Conservation (phyloP, 2,888 invertebrate genomes). For the Hylaea fasciaria region DNA sequence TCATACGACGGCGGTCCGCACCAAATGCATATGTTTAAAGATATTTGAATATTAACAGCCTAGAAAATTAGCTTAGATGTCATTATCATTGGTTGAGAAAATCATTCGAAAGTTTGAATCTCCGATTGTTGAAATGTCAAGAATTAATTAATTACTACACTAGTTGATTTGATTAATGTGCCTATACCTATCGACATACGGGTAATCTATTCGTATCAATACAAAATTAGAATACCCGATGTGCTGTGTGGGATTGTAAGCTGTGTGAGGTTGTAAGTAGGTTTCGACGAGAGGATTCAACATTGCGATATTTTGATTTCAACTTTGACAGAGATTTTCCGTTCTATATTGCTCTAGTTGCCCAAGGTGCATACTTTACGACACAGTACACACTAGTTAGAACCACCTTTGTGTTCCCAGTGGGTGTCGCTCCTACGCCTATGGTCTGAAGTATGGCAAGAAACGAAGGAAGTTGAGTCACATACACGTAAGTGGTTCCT, state of each 20-base stretch:
- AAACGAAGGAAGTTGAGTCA: constrained; percentile 68
- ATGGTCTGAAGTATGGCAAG: constrained; percentile 5
- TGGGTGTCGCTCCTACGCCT: constrained; percentile 19
- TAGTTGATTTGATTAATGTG: constrained; percentile 65
- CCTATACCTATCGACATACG: constrained; percentile 61
- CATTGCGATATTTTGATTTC: too few relatives aligned
- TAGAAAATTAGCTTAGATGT: constrained; percentile 23
- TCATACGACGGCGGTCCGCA: constrained; percentile 48
- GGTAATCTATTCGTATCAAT: too few relatives aligned
- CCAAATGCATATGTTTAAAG: constrained; percentile 45
- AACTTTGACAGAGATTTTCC: too few relatives aligned
- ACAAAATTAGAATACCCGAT: too few relatives aligned
- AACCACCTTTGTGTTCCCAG: constrained; percentile 5
- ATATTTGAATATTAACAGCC: constrained; percentile 32
- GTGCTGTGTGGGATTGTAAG: too few relatives aligned
- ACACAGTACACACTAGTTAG: background rate
- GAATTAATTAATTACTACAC: constrained; percentile 65
- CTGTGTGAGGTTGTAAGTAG: too few relatives aligned
- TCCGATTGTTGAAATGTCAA: constrained; percentile 70
- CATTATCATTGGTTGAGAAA: constrained; percentile 12
- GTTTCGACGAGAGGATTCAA: too few relatives aligned
- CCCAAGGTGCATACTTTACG: background rate
- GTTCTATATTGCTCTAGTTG: too few relatives aligned
- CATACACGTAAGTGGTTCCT: constrained; percentile 49
- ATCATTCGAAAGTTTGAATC: constrained; percentile 9